Conservation (phyloP, 2,113 vertebrate species). For the Leuciscus idus region DNA sequence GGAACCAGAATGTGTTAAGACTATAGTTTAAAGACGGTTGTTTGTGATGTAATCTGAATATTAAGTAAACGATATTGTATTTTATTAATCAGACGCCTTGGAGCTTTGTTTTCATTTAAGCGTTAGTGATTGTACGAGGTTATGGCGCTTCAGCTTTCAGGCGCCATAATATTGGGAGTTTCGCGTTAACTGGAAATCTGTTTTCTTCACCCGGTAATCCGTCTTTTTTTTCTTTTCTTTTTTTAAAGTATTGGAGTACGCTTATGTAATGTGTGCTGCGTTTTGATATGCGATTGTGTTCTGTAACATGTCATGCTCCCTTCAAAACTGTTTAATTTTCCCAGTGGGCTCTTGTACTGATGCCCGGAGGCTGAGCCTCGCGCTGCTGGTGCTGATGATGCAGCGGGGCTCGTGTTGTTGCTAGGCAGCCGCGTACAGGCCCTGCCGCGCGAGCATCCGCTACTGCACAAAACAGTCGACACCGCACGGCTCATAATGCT, state of each 20-base stretch:
- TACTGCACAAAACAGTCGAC: not conserved
- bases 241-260: not conserved
- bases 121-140: not conserved
- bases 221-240: too few species aligned
- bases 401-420: constrained; percentile 69
- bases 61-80: not conserved
- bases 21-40: not conserved
- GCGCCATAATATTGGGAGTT: not conserved
- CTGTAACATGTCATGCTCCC: too few species aligned
- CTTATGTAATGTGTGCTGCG: not conserved
- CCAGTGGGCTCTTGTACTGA: not conserved
- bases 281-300: not conserved
- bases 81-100: not conserved
- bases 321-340: not conserved
- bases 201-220: not conserved
- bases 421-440: constrained; percentile 72
- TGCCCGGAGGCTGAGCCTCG: not conserved
- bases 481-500: not conserved
- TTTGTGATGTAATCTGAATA: not conserved
- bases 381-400: constrained; percentile 73
- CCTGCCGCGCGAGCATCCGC: constrained; percentile 11
- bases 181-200: not conserved
- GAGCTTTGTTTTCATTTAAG: not conserved
- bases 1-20: not conserved
- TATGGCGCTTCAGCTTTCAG: not conserved